These are phyloP conservation scores for Epizoanthus rinbou DNA, from an alignment of 92 coral and sea anemone species.

Conservation along the genomic window DNA sequence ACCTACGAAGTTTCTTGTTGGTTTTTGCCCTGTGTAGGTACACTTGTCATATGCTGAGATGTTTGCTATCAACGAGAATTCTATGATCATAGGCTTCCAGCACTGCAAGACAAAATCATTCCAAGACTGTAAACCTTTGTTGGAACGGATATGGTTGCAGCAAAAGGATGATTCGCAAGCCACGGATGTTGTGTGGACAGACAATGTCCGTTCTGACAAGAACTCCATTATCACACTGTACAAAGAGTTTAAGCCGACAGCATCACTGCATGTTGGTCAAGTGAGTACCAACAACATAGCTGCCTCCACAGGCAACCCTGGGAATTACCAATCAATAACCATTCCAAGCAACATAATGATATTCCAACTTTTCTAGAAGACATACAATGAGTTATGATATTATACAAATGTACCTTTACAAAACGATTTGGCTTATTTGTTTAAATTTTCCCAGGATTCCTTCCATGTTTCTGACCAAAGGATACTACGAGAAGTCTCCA, in stretches of 20 bases:
- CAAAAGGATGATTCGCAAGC: not conserved
- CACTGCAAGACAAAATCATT: slow-evolving; percentile 27
- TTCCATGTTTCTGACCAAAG: slow-evolving; percentile 21
- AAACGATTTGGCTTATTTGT: no score
- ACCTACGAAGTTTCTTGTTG: not conserved
- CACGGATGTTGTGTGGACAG: slow-evolving; percentile 10
- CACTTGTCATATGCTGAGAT: slow-evolving; percentile 6
- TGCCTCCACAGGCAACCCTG: no score
- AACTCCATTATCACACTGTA: not conserved
- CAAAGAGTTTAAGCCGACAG: not conserved
- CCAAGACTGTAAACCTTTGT: not conserved
- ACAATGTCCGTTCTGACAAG: slow-evolving; percentile 9
- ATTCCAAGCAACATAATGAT: no score
- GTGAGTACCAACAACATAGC: no score
- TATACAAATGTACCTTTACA: no score
- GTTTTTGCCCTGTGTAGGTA: not conserved
- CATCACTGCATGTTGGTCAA: slow-evolving; percentile 16
- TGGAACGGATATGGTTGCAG: slow-evolving; percentile 1
- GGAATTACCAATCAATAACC: no score
- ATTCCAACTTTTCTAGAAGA: no score
- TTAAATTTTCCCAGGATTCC: slow-evolving; percentile 15
- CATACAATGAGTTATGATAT: no score
- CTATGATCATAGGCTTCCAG: not conserved
- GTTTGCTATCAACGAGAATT: not conserved
- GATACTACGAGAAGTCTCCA: not conserved